Evolutionary conservation across 2,113 vertebrate species (phyloP).

Genomic region (Muscicapa adusta): DNA sequence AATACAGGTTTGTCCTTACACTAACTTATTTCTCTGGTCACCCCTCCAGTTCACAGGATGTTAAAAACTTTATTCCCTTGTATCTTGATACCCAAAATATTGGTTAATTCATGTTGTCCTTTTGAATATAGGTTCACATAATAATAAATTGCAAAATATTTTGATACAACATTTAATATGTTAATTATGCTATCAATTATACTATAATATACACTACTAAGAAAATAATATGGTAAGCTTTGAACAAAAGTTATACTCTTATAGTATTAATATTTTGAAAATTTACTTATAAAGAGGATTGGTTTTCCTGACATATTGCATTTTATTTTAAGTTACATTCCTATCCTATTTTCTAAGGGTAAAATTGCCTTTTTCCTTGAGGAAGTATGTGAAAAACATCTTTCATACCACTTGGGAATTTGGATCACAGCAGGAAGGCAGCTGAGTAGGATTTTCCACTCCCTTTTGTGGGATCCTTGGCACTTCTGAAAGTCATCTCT

Average conservation of each 20-base stretch:
- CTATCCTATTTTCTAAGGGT: neutral
- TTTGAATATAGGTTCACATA: neutral
- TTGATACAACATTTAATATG: neutral
- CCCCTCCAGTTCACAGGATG: neutral
- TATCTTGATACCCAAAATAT: neutral
- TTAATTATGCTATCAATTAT: neutral
- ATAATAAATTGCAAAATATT: neutral
- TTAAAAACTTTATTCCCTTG: neutral
- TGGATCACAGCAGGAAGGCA: neutral
- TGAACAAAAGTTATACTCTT: neutral
- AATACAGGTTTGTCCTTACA: neutral
- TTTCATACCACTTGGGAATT: neutral
- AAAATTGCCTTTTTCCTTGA: neutral
- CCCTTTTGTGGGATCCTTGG: neutral
- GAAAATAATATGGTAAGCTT: neutral
- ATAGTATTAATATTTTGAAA: neutral
- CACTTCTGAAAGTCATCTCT: neutral
- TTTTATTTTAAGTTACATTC: neutral
- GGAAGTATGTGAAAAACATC: neutral
- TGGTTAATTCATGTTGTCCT: neutral
- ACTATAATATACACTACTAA: neutral
- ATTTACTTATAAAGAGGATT: neutral
- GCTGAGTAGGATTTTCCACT: neutral
- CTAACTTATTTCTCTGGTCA: neutral
- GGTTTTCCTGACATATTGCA: neutral